These are phyloP conservation scores for Plestiodon gilberti DNA, from an alignment of 2,113 vertebrate species.

Conservation along the genomic window DNA sequence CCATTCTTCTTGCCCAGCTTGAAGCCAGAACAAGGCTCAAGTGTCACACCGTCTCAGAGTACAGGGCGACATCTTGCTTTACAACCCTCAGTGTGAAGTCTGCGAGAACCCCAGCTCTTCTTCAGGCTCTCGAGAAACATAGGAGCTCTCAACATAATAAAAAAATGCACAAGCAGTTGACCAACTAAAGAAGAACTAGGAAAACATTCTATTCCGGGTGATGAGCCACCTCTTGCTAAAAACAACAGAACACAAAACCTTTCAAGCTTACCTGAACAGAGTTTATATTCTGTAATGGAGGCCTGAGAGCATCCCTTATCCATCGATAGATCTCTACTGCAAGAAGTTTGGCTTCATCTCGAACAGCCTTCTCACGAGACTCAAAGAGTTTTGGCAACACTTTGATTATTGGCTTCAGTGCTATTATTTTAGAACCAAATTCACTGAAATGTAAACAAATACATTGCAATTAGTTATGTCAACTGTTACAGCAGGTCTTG, in stretches of 20 bases:
- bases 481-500: background rate
- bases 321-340: conserved; percentile 95
- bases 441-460: conserved; percentile 81
- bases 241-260: background rate
- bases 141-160: background rate
- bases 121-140: background rate
- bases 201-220: background rate
- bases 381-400: conserved; percentile 96
- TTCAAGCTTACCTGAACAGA: conserved; percentile 88
- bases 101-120: background rate
- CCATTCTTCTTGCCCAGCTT: background rate
- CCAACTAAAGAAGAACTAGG: no score
- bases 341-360: conserved; percentile 94
- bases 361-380: conserved; percentile 96
- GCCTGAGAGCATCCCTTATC: conserved; percentile 94
- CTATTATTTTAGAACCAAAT: conserved; percentile 98
- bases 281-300: conserved; percentile 92
- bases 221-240: background rate
- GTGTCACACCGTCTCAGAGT: background rate
- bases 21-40: background rate
- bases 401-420: conserved; percentile 96
- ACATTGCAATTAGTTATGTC: background rate
- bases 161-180: background rate
- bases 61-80: background rate
- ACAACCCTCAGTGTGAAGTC: background rate